Percentiles rank a stretch among this genome's conserved stretches.
Evolutionary conservation across 1,140 invertebrate species (phyloP).

Genomic region (Hylyphantes graminicola): DNA sequence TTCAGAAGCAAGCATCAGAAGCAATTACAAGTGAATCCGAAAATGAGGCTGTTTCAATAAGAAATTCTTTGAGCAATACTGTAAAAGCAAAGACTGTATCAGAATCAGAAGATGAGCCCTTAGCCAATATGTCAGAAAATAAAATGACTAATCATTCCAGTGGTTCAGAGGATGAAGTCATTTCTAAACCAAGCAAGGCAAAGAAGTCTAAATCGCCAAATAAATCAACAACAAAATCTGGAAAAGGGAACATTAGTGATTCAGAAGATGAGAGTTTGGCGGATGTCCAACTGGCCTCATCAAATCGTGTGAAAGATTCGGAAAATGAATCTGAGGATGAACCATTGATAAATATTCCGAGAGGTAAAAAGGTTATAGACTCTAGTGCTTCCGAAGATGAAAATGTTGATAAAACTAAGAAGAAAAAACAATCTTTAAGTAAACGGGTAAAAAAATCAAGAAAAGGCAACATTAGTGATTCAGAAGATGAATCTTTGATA

Average conservation of each 20-base stretch:
- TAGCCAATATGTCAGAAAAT: background rate
- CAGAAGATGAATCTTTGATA: slow-evolving; percentile 19
- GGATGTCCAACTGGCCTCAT: background rate
- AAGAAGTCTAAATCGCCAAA: background rate
- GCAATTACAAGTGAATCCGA: too few relatives aligned
- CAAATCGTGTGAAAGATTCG: background rate
- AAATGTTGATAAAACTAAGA: background rate
- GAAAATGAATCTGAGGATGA: background rate
- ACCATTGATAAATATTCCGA: background rate
- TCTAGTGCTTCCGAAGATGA: slow-evolving; percentile 21
- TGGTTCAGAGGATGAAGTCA: slow-evolving; percentile 8
- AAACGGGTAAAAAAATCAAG: background rate
- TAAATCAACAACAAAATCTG: background rate
- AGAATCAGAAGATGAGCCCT: background rate
- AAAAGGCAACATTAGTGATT: background rate
- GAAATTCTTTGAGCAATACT: too few relatives aligned
- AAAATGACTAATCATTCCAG: background rate
- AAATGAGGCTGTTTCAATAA: too few relatives aligned
- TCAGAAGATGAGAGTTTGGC: slow-evolving; percentile 28
- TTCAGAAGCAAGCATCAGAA: background rate
- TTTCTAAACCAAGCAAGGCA: background rate
- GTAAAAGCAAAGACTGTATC: too few relatives aligned
- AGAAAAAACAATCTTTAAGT: background rate
- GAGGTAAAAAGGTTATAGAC: background rate
- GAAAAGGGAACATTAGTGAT: background rate